Evolutionary conservation across 2,113 vertebrate genomes (phyloP), one percentile per base, ranked within the genome.

Genomic region (Prolemur simus): DNA sequence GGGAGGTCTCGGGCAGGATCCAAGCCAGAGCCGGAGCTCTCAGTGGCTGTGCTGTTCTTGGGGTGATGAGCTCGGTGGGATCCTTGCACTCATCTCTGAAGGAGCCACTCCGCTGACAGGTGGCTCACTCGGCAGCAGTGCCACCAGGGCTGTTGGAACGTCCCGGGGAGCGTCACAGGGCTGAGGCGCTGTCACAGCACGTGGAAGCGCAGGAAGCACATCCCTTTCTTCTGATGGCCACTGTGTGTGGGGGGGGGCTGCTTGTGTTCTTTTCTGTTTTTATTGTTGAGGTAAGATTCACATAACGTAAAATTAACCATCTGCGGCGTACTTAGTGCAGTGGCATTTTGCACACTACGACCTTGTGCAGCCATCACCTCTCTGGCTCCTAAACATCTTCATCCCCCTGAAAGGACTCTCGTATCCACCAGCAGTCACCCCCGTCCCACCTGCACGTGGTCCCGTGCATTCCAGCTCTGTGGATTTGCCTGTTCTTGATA

Each of bases 41-140:
- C 32, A 4, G 0, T 6, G n/a, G 66, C 42, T 25, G 1, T 7
- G 23, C 34, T 66, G 0, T 2, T 52, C 7, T 2, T 18, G 18
- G 12, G 32, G 18, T 18, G 42, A 2, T 5, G 1, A 4, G 3
- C 0, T 1, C 23, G 5, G 0, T 0, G 0, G 3, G 21, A 17
- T 13, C 39, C 49, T 2, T 18, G 42, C 4, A 8, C 17, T 34
- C n/a, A 0, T 0, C 0, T 18, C 18, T 2, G 15, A 21, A 25
- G 4, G n/a, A 13, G 5, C 25, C n/a, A 13, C 17, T 17, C 8
- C 12, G 6, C 0, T 0, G 25, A 2, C 34, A 15, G 12, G 74
- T 11, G 21, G 39, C 66, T 10, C 2, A 34, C 34, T 3, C 14
- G 0, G 23, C 23, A 23, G 29, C 0, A 0, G 0, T 0, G 8